Percentiles rank a stretch among this genome's conserved stretches.
phyloP scores from a whole-genome alignment of 2,888 invertebrate genomes.

The Eutolmus rufibarbis region DNA sequence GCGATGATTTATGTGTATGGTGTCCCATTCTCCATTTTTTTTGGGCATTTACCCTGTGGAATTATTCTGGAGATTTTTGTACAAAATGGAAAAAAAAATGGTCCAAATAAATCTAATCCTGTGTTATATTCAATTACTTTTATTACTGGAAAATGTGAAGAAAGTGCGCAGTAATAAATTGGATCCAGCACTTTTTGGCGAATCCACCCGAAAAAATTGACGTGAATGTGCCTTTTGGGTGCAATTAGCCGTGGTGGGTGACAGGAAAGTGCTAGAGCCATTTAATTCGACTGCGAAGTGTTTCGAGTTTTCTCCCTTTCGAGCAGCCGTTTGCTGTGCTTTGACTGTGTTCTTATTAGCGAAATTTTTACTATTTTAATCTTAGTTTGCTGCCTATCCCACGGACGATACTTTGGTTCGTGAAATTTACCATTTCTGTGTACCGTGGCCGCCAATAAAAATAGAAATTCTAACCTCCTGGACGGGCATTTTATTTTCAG shows the following conservation, averaged over 20 bases:
- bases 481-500: constrained; percentile 34
- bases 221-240: background rate
- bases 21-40: constrained; percentile 25
- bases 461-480: constrained; percentile 37
- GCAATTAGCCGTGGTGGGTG: background rate
- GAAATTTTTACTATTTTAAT: background rate
- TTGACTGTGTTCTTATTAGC: background rate
- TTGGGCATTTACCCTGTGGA: background rate
- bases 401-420: background rate
- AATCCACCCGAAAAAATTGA: background rate
- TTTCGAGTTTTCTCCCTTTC: background rate
- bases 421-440: background rate
- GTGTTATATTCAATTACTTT: background rate
- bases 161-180: background rate
- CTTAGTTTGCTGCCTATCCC: background rate
- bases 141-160: background rate
- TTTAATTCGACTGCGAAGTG: background rate
- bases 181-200: background rate
- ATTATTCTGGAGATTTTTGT: background rate
- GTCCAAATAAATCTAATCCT: background rate
- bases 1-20: background rate
- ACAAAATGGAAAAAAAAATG: background rate
- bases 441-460: background rate
- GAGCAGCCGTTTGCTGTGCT: background rate
- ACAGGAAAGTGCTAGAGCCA: constrained; percentile 11